These are phyloP conservation scores for Callinectes sapidus DNA, from an alignment of 2,888 invertebrate species.

Conservation along the genomic window DNA sequence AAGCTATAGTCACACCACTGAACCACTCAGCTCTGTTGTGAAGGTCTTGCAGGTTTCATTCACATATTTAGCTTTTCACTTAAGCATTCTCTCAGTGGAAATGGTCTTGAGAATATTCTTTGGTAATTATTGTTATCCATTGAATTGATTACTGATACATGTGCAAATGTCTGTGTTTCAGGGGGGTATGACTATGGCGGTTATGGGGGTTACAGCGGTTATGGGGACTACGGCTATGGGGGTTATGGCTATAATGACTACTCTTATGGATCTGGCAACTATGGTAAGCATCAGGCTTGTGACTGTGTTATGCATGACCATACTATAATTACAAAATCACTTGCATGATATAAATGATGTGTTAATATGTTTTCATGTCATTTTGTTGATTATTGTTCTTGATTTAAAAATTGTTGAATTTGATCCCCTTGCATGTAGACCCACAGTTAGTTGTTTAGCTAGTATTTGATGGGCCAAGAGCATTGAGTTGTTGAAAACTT, in stretches of 20 bases:
- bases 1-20: too few species aligned
- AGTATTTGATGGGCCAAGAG: conserved; percentile 52
- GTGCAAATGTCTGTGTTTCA: conserved; percentile 33
- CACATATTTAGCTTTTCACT: too few species aligned
- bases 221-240: conserved; percentile 69
- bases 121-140: not conserved
- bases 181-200: conserved; percentile 70
- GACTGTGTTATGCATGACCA: conserved; percentile 48
- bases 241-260: conserved; percentile 71
- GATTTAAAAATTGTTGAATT: conserved; percentile 48
- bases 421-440: conserved; percentile 65
- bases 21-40: too few species aligned
- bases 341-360: conserved; percentile 22
- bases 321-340: not conserved
- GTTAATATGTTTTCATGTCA: conserved; percentile 43
- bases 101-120: not conserved
- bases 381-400: conserved; percentile 24
- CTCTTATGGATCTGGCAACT: conserved; percentile 71
- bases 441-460: conserved; percentile 47
- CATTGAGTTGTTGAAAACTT: conserved; percentile 42
- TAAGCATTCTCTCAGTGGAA: too few species aligned
- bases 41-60: too few species aligned
- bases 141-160: not conserved
- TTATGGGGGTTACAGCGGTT: conserved; percentile 70
- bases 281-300: conserved; percentile 72